Conservation (phyloP, 2,113 vertebrate species). For the Oceanites oceanicus region DNA sequence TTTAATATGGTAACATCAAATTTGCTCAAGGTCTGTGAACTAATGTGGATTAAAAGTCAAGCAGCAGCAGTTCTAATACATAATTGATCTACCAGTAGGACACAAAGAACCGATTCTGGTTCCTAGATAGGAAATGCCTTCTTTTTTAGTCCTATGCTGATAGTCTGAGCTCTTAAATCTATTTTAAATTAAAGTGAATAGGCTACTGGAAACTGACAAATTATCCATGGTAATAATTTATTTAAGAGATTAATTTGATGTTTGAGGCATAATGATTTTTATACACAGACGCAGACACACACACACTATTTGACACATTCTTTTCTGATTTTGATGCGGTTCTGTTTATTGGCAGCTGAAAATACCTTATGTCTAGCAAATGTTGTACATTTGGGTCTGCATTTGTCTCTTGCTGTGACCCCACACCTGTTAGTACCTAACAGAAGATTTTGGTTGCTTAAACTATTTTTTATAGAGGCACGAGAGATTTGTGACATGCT, state of each 20-base stretch:
- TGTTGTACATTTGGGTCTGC: not conserved
- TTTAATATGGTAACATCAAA: conserved; percentile 29
- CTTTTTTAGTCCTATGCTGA: not conserved
- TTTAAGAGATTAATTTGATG: not conserved
- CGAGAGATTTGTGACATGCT: not conserved
- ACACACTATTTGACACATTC: not conserved
- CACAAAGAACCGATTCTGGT: not conserved
- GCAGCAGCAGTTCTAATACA: not conserved
- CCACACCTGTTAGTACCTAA: not conserved
- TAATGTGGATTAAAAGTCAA: conserved; percentile 51
- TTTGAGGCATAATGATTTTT: not conserved
- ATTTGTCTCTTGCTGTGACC: not conserved
- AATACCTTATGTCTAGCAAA: not conserved
- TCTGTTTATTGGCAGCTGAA: not conserved
- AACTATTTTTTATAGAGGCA: not conserved
- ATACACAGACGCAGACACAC: not conserved
- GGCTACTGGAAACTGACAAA: not conserved
- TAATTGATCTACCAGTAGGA: conserved; percentile 42
- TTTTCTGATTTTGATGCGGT: not conserved
- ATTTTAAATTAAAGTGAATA: not conserved
- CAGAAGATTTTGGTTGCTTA: not conserved
- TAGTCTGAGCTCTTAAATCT: not conserved
- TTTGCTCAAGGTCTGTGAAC: conserved; percentile 30
- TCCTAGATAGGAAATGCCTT: not conserved
- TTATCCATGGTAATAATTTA: not conserved